Evolutionary conservation across 2,113 vertebrate genomes (phyloP).

Genomic region (Cromileptes altivelis): DNA sequence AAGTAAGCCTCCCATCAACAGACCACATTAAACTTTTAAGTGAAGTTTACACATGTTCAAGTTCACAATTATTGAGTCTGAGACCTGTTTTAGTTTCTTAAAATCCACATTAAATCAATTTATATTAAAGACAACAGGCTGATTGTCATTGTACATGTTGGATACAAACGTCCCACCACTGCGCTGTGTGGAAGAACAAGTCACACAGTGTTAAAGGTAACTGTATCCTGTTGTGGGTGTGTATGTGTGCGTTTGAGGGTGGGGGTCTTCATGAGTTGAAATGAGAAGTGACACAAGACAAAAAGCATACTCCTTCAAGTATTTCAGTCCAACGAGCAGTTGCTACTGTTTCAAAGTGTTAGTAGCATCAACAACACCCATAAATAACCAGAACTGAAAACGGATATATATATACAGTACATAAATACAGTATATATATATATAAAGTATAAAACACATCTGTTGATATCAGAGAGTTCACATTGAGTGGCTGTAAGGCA

Average conservation of each 20-base stretch:
- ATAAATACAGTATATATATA: neutral
- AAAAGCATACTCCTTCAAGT: slow-evolving; percentile 16
- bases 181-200: neutral
- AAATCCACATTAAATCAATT: neutral
- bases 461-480: slow-evolving; percentile 35
- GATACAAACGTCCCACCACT: slow-evolving; percentile 1
- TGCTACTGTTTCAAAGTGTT: slow-evolving; percentile 18
- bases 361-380: slow-evolving; percentile 21
- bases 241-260: neutral
- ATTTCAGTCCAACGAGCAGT: slow-evolving; percentile 35
- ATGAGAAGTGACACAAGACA: slow-evolving; percentile 42
- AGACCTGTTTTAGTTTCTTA: slow-evolving; percentile 10
- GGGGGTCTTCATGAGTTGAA: neutral
- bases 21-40: neutral
- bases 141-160: slow-evolving; percentile 20
- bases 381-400: slow-evolving; percentile 46
- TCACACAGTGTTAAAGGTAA: slow-evolving; percentile 16
- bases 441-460: slow-evolving; percentile 14
- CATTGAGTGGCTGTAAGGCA: slow-evolving; percentile 63
- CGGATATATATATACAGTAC: slow-evolving; percentile 3
- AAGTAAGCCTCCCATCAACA: neutral
- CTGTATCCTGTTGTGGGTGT: neutral
- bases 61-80: neutral
- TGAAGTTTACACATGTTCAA: neutral
- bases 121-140: slow-evolving; percentile 8